A percentile compares a stretch with the other conserved stretches of the same genome.
phyloP scores from a whole-genome alignment of 2,797 vertebrate genomes.

The Ctenosaura bakeri region DNA sequence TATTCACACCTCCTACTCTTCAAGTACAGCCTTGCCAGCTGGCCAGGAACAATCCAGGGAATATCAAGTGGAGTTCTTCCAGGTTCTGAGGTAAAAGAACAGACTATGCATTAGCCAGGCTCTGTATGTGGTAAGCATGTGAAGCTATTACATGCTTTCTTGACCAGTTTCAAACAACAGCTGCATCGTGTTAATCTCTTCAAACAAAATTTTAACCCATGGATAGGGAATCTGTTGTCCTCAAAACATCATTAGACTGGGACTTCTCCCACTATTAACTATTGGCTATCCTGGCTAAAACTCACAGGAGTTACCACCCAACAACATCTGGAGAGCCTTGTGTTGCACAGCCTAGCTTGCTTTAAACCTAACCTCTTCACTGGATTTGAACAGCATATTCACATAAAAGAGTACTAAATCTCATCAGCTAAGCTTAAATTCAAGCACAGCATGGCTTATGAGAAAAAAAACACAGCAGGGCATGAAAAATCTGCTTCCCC shows the following conservation, averaged over 20 bases:
- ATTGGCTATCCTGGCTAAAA: neutral
- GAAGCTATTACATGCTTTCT: neutral
- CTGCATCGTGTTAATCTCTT: neutral
- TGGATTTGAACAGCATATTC: neutral
- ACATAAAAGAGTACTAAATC: constrained; percentile 38
- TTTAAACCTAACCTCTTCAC: too few species aligned
- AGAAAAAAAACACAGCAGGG: neutral
- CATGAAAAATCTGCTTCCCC: too few species aligned
- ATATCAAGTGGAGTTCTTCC: accelerated
- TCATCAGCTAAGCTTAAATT: constrained; percentile 69
- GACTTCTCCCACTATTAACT: neutral
- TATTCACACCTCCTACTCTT: neutral
- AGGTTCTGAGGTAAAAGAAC: neutral
- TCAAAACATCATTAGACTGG: neutral
- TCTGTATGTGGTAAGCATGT: neutral
- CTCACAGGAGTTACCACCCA: neutral
- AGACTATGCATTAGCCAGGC: neutral
- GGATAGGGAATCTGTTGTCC: neutral
- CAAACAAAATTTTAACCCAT: neutral
- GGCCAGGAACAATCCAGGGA: neutral
- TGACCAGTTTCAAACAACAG: neutral
- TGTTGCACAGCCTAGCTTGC: neutral
- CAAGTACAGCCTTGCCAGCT: constrained; percentile 36
- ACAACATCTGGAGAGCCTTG: neutral
- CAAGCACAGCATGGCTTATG: neutral